phyloP scores from a whole-genome alignment of 1,140 invertebrate species.

The Zaprionus nigranus region DNA sequence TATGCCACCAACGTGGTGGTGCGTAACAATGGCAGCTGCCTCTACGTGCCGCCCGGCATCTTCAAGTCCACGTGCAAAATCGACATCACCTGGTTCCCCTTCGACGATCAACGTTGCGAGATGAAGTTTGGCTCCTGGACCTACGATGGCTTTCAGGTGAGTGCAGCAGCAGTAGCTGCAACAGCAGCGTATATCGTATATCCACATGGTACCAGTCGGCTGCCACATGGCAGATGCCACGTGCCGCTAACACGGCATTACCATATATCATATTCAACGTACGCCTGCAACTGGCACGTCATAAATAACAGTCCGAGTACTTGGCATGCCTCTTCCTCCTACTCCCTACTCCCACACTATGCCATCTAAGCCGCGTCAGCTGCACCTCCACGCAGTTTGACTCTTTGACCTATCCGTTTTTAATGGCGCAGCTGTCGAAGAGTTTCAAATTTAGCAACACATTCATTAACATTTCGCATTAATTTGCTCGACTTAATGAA shows the following conservation, averaged over 20 bases:
- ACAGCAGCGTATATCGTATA: not conserved
- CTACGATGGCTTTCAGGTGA: conserved; percentile 96
- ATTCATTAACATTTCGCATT: conserved; percentile 25
- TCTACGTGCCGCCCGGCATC: conserved; percentile 97
- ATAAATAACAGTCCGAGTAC: conserved; percentile 26
- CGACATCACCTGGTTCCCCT: conserved; percentile 97
- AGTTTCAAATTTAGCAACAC: conserved; percentile 23
- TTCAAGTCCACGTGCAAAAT: conserved; percentile 95
- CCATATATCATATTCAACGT: conserved; percentile 12
- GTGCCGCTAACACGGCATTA: conserved; percentile 10
- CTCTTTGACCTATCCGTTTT: conserved; percentile 1
- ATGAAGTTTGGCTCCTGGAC: conserved; percentile 99
- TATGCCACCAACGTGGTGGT: conserved; percentile 99
- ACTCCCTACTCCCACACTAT: not conserved
- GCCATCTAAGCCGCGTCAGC: not conserved
- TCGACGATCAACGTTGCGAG: conserved; percentile 95
- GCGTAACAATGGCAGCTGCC: conserved; percentile 96
- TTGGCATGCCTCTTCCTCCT: not conserved
- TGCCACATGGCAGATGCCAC: conserved; percentile 5
- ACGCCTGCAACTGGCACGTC: conserved; percentile 20
- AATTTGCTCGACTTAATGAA: conserved; percentile 10
- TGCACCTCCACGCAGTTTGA: not conserved
- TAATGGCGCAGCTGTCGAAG: conserved; percentile 22
- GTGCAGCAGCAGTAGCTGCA: conserved; percentile 35
- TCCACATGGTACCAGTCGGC: not conserved